Evolutionary conservation across 2,888 invertebrate genomes (phyloP), one percentile per base, ranked within the genome.

Genomic region (Myathropa florea): DNA sequence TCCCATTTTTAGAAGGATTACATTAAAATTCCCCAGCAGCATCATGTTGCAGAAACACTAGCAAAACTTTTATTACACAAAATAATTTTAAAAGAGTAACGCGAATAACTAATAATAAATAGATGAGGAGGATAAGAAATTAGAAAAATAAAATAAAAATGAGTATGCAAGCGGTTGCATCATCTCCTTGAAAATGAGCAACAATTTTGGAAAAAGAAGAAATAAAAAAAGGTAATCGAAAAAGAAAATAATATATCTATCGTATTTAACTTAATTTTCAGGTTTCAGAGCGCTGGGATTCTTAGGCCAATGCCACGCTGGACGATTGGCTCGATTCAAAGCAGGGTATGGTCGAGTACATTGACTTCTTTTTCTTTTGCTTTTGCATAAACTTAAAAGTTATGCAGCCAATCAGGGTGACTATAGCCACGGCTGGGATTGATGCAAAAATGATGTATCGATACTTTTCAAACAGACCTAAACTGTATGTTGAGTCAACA

Each of bases 281-380:
- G 73, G 73, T 78, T 73, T 53, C 57, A 85, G 72, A 83, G 78
- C 83, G 78, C 83, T 85, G 71, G 82, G 67, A 4, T 64, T 23
- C 26, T 46, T 75, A 83, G 65, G 83, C 83, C 61, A 83, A 71
- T 71, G 78, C 73, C 46, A 70, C 72, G 64, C 77, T 86, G 4
- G 85, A 86, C 33, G 86, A 68, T 75, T 86, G 88, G 86, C 90
- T 91, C 10, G 90, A 90, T 57, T 91, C 91, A 6, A 90, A 91
- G 65, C 89, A 90, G n/a, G 91, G 91, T 73, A 91, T 90, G 61
- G 89, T 89, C 1, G 89, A 89, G 76, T 91, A 91, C 33, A 88
- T 46, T 1, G 78, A 88, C 71, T 89, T 89, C 61, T 87, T 89
- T 0, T 81, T 83, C 60, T 88, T 89, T 28, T 89, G 88, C 1